Evolutionary conservation across 2,888 invertebrate species (phyloP).

Genomic region (Orthosia gothica): DNA sequence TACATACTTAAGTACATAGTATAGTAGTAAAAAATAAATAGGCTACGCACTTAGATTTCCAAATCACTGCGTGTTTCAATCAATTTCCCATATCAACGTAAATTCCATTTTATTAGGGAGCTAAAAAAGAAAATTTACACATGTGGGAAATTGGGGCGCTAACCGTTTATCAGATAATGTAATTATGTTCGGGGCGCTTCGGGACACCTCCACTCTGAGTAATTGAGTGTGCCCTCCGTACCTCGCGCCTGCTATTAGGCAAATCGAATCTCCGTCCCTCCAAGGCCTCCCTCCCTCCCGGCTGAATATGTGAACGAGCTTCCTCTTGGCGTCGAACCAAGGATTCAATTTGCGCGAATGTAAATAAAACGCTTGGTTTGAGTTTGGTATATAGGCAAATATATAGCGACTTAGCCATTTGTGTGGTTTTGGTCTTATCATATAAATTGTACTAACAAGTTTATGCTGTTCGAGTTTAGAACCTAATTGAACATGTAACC

Average conservation of each 20-base stretch:
- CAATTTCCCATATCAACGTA: constrained; percentile 58
- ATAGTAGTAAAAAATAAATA: not conserved
- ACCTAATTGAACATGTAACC: constrained; percentile 26
- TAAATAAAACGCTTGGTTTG: constrained; percentile 85
- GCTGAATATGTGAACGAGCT: constrained; percentile 80
- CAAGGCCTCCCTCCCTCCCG: constrained; percentile 66
- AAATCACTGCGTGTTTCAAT: constrained; percentile 58
- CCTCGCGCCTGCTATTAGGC: constrained; percentile 89
- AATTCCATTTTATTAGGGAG: constrained; percentile 63
- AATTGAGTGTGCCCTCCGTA: constrained; percentile 87
- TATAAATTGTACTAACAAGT: constrained; percentile 39
- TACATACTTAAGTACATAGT: not conserved
- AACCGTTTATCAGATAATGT: constrained; percentile 90
- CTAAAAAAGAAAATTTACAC: constrained; percentile 73
- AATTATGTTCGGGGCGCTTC: constrained; percentile 87
- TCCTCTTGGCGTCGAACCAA: constrained; percentile 86
- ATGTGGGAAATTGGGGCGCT: constrained; percentile 71
- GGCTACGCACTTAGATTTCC: constrained; percentile 24
- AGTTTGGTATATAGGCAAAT: constrained; percentile 41
- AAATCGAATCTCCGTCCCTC: constrained; percentile 89
- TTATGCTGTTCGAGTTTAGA: constrained; percentile 21
- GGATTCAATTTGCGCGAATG: constrained; percentile 90
- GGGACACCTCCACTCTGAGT: constrained; percentile 90
- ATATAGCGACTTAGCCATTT: constrained; percentile 23
- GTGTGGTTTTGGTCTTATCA: constrained; percentile 40